Evolutionary conservation across 2,888 invertebrate genomes (phyloP).

Genomic region (Steinernema hermaphroditum): DNA sequence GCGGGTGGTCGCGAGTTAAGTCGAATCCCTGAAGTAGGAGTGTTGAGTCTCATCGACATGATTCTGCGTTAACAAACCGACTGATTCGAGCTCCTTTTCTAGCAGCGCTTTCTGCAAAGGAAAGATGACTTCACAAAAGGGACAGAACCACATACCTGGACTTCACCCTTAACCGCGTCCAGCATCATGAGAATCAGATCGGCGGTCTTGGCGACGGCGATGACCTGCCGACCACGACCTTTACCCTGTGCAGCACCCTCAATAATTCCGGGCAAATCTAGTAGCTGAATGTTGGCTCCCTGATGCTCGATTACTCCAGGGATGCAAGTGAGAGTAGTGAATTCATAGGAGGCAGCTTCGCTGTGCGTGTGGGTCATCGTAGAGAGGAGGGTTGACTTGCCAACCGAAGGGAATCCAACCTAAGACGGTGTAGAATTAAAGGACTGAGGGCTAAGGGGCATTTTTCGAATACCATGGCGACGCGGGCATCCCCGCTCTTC

Average conservation of each 20-base stretch:
- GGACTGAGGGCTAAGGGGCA: no score
- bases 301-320: slow-evolving; percentile 95
- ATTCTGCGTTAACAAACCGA: no score
- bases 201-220: slow-evolving; percentile 96
- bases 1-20: slow-evolving; percentile 92
- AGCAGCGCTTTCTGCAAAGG: slow-evolving; percentile 70
- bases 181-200: slow-evolving; percentile 98
- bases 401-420: slow-evolving; percentile 97
- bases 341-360: slow-evolving; percentile 95
- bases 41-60: no score
- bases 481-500: slow-evolving; percentile 91
- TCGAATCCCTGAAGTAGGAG: slow-evolving; percentile 73
- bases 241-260: slow-evolving; percentile 90
- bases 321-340: slow-evolving; percentile 97
- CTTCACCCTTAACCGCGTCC: slow-evolving; percentile 96
- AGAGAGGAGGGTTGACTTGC: slow-evolving; percentile 93
- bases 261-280: slow-evolving; percentile 98
- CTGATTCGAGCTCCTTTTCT: slow-evolving; percentile 92
- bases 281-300: slow-evolving; percentile 94
- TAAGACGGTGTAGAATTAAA: no score
- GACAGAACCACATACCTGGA: slow-evolving; percentile 82
- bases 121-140: no score
- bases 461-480: slow-evolving; percentile 65
- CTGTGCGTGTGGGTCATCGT: slow-evolving; percentile 93
- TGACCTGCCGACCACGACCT: slow-evolving; percentile 75